These are phyloP conservation scores for Drymonia ruficornis DNA, from an alignment of 2,888 invertebrate genomes.

Conservation along the genomic window DNA sequence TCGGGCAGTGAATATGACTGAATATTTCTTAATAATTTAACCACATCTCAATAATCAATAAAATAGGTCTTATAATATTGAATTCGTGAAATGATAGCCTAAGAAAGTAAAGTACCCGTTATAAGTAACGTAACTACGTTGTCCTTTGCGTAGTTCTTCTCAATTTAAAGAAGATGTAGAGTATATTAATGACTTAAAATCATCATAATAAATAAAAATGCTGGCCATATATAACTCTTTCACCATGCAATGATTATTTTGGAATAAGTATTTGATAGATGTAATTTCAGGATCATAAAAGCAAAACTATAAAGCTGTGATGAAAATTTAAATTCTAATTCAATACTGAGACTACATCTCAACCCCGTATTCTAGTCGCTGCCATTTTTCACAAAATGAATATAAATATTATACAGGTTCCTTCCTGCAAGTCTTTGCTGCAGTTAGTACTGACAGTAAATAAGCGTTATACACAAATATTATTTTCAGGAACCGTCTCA, in stretches of 20 bases:
- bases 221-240: no score
- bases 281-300: no score
- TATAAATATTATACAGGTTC: constrained; percentile 1
- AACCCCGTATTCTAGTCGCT: background rate
- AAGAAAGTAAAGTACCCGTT: no score
- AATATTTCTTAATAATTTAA: background rate
- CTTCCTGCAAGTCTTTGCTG: background rate
- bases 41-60: background rate
- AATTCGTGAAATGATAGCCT: no score
- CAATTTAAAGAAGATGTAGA: no score
- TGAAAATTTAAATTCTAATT: constrained; percentile 4
- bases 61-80: no score
- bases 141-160: no score
- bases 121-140: no score
- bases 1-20: background rate
- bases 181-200: no score
- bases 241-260: no score
- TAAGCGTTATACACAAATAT: background rate
- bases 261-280: no score
- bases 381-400: background rate
- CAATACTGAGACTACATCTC: background rate
- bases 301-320: background rate
- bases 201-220: no score
- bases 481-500: background rate
- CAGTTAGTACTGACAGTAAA: background rate